These are phyloP conservation scores for Chelonia mydas DNA, from an alignment of 2,797 vertebrate species.

Conservation along the genomic window DNA sequence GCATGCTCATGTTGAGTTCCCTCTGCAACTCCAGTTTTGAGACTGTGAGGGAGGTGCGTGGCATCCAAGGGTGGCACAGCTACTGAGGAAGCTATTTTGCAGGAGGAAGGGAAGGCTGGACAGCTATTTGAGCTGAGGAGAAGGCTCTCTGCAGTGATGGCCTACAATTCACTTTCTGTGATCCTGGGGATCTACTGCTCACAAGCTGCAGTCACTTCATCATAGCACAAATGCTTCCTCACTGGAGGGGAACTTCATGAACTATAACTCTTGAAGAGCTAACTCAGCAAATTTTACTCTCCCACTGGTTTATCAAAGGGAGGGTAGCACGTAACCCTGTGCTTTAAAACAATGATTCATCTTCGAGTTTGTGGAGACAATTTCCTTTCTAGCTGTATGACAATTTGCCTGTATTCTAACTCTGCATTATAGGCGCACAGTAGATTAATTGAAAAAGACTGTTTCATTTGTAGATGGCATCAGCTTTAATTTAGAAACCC, in stretches of 20 bases:
- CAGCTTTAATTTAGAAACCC: not conserved
- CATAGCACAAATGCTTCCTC: not conserved
- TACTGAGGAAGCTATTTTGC: not conserved
- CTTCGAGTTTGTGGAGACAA: not conserved
- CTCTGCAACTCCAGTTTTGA: not conserved
- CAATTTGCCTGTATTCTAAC: not conserved
- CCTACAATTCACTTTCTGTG: not conserved
- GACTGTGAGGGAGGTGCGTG: not conserved
- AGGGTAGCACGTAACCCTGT: not conserved
- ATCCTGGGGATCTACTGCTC: not conserved
- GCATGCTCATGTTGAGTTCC: not conserved
- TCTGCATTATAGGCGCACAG: not conserved
- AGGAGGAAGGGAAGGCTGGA: not conserved
- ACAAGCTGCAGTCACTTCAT: not conserved
- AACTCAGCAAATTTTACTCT: not conserved
- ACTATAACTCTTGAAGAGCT: not conserved
- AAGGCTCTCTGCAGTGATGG: not conserved
- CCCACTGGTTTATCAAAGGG: not conserved
- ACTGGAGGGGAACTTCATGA: fast-evolving
- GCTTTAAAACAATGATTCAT: not conserved
- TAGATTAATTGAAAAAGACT: not conserved
- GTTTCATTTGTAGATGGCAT: not conserved
- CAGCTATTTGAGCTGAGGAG: not conserved
- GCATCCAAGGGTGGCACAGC: not conserved
- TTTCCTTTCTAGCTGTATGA: not conserved